Base-by-base conservation (phyloP, 2,888 invertebrate genomes). In the Drosophila siamana region DNA sequence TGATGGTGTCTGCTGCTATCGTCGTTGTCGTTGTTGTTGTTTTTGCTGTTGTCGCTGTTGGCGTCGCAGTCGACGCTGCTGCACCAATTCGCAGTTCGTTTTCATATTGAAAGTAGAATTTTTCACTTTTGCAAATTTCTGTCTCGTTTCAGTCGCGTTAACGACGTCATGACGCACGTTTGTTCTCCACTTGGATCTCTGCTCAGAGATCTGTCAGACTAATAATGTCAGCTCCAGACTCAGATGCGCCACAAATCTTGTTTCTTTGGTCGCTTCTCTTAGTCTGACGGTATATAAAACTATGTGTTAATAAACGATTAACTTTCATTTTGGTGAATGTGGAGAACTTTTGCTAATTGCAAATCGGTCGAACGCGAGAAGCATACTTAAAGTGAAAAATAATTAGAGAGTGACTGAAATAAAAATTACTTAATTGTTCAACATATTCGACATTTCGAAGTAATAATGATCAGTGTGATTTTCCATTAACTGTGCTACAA, bases 121-220 rank as follows among this genome's bases (percentile, higher is more conserved):
- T 89, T 89, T 90, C 89, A 89, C 89, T 89, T 90, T 90, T 89
- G 84, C 79, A 74, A 84, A 79, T 82, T 78, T 75, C 84, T 83
- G 87, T 81, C 79, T 72, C 73, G 80, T 76, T 90, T 89, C 82
- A 90, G 89, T 90, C 88, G 86, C 89, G 83, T 86, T 88, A 89
- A 87, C 90, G 89, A 89, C 89, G 85, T 88, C 90, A 90, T 90
- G 90, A 87, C 88, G 90, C 89, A 86, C 88, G 89, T 86, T 86
- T 73, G 83, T 70, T 82, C 74, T 70, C 66, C 60, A 62, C 60
- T 65, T 52, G 69, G 52, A 60, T 56, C 56, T 47, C 63, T 56
- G 33, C 41, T 44, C 43, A 16, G 47, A 57, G 60, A 64, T 54
- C 69, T 62, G 48, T 46, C 56, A 66, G 68, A 30, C 61, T 47